Evolutionary conservation across 2,888 invertebrate genomes (phyloP), one percentile per base, ranked within the genome.

Genomic region (Ryuthela nishihirai): DNA sequence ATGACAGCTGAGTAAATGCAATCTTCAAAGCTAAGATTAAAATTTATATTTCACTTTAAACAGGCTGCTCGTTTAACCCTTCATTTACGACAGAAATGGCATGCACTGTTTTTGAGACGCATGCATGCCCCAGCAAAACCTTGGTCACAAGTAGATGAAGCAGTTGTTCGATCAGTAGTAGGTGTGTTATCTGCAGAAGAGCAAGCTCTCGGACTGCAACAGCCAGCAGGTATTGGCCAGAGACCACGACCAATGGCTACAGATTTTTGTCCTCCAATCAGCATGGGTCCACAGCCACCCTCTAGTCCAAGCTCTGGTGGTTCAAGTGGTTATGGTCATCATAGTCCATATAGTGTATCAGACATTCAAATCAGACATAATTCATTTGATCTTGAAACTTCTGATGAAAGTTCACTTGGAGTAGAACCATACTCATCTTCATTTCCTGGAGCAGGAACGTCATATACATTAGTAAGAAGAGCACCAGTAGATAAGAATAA

Each of bases 181-280:
- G 79, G 79, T 54, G 81, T 87, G 0, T 73, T 89, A 40, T 82
- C 82, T 7, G 80, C 81, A 0, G 88, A 88, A 70, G 89, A 89
- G 69, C 80, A 81, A 64, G 80, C 81, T 7, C 78, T 83, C 9
- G 84, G 84, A 0, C 73, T 88, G 4, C 81, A 79, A 49, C 84
- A 85, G 69, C 88, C 88, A 0, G 75, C 79, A 5, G 87, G 87
- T 0, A 83, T 88, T 55, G 88, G 88, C 0, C 85, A 85, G 71
- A 77, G 85, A 45, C 88, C 88, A 0, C 81, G 83, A 66, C 84
- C 85, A 2, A 74, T 84, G 62, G 78, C 80, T 0, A 74, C 80
- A 1, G 82, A 83, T 67, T 79, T 47, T 38, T 62, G 54, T 44
- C 63, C 64, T 38, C 62, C 62, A 26, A 39, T 60, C 24, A 48